Evolutionary conservation across 2,888 invertebrate genomes (phyloP).

Genomic region (Nineta flava): DNA sequence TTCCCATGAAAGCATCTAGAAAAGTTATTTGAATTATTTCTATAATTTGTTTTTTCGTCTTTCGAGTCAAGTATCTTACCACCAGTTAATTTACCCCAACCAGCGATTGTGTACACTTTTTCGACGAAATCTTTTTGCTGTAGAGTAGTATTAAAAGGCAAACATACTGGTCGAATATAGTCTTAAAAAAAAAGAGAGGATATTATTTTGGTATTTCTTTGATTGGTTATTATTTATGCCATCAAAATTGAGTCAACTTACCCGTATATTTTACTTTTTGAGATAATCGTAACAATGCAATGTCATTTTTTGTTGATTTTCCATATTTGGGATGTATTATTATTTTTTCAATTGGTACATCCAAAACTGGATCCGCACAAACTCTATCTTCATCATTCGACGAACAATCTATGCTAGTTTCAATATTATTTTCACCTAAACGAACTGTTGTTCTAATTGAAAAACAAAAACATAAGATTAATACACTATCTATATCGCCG

Average conservation of each 20-base stretch:
- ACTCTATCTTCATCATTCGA: constrained; percentile 3
- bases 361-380: constrained; percentile 21
- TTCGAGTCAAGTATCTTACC: constrained; percentile 24
- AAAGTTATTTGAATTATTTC: constrained; percentile 1
- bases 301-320: constrained; percentile 23
- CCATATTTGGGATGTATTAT: constrained; percentile 21
- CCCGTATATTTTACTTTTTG: constrained; percentile 17
- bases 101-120: constrained; percentile 42
- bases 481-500: background rate
- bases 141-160: constrained; percentile 15
- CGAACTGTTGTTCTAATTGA: constrained; percentile 34
- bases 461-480: constrained; percentile 4
- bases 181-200: constrained; percentile 17
- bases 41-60: too few species aligned
- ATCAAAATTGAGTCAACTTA: constrained; percentile 9
- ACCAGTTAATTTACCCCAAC: constrained; percentile 53
- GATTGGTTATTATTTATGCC: too few species aligned
- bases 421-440: constrained; percentile 40
- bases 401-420: constrained; percentile 30
- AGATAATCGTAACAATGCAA: constrained; percentile 23
- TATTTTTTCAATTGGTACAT: constrained; percentile 18
- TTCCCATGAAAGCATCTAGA: constrained; percentile 19
- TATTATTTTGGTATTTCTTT: too few species aligned
- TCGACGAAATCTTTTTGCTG: constrained; percentile 5
- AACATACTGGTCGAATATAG: constrained; percentile 22